phyloP scores from a whole-genome alignment of 2,888 invertebrate genomes.

The Cerceris rybyensis region DNA sequence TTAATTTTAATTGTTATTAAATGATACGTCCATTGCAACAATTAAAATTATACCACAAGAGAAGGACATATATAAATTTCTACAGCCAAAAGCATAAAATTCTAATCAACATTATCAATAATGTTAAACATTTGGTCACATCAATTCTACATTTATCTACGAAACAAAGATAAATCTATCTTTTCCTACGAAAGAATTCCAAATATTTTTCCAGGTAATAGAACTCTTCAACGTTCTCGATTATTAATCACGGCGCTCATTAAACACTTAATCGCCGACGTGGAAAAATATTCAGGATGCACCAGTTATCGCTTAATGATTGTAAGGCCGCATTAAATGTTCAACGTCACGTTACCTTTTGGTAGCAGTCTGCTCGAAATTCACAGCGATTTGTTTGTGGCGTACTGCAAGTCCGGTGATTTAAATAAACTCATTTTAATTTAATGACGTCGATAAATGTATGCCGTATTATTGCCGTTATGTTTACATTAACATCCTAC shows the following conservation, averaged over 20 bases:
- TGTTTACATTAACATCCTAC: constrained; percentile 44
- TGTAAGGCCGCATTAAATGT: constrained; percentile 37
- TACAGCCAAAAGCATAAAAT: no score
- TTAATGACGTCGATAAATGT: constrained; percentile 52
- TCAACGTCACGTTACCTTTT: constrained; percentile 20
- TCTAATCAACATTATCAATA: no score
- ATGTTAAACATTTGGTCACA: no score
- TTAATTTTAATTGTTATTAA: no score
- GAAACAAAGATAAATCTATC: no score
- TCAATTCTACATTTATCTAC: no score
- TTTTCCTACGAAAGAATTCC: no score
- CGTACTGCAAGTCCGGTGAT: constrained; percentile 18
- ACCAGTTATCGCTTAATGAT: constrained; percentile 37
- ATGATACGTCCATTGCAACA: no score
- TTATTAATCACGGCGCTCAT: background rate
- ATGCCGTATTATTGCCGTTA: constrained; percentile 37
- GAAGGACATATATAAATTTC: no score
- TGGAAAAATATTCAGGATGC: background rate
- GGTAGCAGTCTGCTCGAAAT: constrained; percentile 33
- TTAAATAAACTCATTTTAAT: constrained; percentile 56
- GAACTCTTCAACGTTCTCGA: no score
- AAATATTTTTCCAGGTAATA: no score
- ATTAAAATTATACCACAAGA: no score
- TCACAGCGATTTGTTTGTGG: constrained; percentile 55
- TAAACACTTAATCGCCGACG: background rate